Evolutionary conservation across 2,888 invertebrate species (phyloP).

Genomic region (Archaeoteleia sp.): DNA sequence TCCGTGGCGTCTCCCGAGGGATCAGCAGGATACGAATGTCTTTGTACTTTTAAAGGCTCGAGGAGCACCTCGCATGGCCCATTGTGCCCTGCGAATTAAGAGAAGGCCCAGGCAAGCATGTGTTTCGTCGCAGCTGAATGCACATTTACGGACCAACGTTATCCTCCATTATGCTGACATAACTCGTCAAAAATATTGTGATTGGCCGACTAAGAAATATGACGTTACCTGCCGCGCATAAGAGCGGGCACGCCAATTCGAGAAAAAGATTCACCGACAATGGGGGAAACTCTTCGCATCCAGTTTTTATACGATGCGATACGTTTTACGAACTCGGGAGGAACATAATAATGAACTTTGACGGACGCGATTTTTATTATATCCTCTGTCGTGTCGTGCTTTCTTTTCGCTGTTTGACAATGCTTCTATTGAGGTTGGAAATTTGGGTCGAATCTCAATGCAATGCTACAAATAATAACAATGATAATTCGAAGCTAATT

Average conservation of each 20-base stretch:
- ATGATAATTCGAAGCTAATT: too few relatives aligned
- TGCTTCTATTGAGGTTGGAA: slow-evolving; percentile 1
- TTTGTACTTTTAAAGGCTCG: slow-evolving; percentile 64
- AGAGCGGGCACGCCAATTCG: slow-evolving; percentile 15
- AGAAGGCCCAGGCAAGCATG: slow-evolving; percentile 57
- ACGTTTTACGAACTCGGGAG: slow-evolving; percentile 19
- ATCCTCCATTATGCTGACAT: slow-evolving; percentile 69
- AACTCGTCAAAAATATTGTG: slow-evolving; percentile 75
- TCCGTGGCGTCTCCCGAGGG: slow-evolving; percentile 71
- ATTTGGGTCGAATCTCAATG: background rate
- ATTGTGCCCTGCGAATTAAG: slow-evolving; percentile 59
- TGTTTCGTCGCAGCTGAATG: slow-evolving; percentile 68
- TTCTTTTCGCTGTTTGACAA: background rate
- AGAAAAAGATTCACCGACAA: slow-evolving; percentile 34
- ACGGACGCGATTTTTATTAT: slow-evolving; percentile 33
- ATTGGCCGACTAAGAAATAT: slow-evolving; percentile 69
- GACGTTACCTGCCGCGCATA: slow-evolving; percentile 67
- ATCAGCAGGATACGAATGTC: slow-evolving; percentile 71
- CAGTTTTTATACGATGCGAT: slow-evolving; percentile 11
- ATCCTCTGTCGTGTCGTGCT: slow-evolving; percentile 17
- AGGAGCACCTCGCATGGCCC: slow-evolving; percentile 53
- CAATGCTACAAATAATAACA: too few relatives aligned
- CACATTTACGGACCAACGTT: slow-evolving; percentile 59
- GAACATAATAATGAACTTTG: slow-evolving; percentile 39
- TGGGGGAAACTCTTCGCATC: slow-evolving; percentile 41